Percentiles rank a stretch among this genome's conserved stretches.
Evolutionary conservation across 2,113 vertebrate species (phyloP).

Genomic region (Scortum barcoo): DNA sequence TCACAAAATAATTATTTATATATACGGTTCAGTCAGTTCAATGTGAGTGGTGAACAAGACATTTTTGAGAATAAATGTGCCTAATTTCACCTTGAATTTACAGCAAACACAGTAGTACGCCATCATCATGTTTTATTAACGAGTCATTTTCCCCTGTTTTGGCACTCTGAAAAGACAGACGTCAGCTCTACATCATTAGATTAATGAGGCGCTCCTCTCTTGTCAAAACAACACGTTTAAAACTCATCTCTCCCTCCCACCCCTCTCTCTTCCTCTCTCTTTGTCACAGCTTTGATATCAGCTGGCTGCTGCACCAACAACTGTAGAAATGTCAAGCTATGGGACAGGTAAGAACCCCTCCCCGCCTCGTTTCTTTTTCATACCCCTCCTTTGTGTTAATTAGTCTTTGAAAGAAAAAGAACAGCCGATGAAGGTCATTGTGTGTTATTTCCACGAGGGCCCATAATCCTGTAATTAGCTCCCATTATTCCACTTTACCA

Average conservation of each 20-base stretch:
- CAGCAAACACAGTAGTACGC: constrained; percentile 2
- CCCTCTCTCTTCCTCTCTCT: constrained; percentile 21
- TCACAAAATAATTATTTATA: neutral
- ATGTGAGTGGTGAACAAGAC: neutral
- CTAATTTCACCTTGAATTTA: neutral
- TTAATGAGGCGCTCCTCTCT: constrained; percentile 44
- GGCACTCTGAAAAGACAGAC: constrained; percentile 48
- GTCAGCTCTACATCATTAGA: constrained; percentile 44
- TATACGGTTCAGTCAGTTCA: neutral
- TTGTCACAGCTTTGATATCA: constrained; percentile 83
- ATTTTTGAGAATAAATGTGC: constrained; percentile 15
- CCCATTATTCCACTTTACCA: constrained; percentile 45
- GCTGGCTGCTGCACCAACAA: constrained; percentile 86
- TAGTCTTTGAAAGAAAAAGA: constrained; percentile 42
- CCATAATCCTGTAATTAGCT: constrained; percentile 70
- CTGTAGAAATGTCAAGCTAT: constrained; percentile 87
- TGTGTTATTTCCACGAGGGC: constrained; percentile 54
- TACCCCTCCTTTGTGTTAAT: constrained; percentile 44
- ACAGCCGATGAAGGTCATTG: constrained; percentile 54
- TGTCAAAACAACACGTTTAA: constrained; percentile 59
- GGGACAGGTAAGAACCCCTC: constrained; percentile 81
- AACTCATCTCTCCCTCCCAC: constrained; percentile 27
- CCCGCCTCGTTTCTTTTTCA: constrained; percentile 14
- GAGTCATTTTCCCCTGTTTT: constrained; percentile 46
- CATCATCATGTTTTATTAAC: constrained; percentile 59